A percentile compares a stretch with the other conserved stretches of the same genome.
These are phyloP conservation scores for Rhynchopsitta pachyrhyncha DNA, from an alignment of 2,113 vertebrate species.

Conservation along the genomic window DNA sequence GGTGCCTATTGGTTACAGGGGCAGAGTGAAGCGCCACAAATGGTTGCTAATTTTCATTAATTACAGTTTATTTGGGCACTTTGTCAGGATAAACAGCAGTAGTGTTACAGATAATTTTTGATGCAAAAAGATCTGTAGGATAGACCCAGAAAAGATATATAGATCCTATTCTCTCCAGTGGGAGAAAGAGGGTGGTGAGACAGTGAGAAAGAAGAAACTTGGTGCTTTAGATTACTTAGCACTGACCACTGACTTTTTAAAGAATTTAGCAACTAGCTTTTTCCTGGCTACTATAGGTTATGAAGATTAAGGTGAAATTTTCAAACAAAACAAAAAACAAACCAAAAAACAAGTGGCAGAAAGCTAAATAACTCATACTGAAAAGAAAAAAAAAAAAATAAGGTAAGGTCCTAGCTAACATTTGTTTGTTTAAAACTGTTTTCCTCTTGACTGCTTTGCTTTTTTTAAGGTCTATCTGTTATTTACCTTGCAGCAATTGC, in stretches of 20 bases:
- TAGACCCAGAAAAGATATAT: background rate
- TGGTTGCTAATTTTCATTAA: background rate
- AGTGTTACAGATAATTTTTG: background rate
- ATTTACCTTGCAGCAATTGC: background rate
- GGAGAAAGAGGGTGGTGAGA: background rate
- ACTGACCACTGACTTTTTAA: background rate
- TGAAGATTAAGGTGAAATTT: background rate
- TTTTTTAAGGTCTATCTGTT: background rate
- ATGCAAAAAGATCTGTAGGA: background rate
- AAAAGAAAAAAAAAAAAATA: background rate
- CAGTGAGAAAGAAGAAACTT: background rate
- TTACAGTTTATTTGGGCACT: background rate
- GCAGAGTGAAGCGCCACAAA: background rate
- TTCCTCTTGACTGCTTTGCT: background rate
- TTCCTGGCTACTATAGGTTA: background rate
- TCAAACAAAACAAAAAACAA: no score
- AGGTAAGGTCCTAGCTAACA: background rate
- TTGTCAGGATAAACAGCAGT: background rate
- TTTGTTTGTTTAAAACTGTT: background rate
- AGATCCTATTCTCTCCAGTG: background rate
- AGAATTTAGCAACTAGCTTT: background rate
- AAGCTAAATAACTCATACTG: background rate
- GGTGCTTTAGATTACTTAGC: rapidly evolving
- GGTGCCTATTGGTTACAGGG: background rate
- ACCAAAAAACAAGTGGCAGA: background rate